Conservation (phyloP, 2,888 invertebrate species). For the Lydus trimaculatus region DNA sequence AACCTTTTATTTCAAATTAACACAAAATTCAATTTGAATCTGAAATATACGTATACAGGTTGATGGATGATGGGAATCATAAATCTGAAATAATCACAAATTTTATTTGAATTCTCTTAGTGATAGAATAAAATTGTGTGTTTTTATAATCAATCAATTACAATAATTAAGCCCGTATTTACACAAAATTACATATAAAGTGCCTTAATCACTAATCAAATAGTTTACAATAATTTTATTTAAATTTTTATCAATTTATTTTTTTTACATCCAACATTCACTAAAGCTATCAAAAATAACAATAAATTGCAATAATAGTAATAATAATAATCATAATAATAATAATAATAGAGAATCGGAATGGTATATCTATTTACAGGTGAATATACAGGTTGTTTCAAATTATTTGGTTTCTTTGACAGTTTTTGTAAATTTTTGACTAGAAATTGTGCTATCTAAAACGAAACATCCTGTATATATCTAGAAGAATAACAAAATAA, state of each 20-base stretch:
- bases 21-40: neutral
- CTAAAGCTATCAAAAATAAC: conserved; percentile 43
- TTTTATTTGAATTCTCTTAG: conserved; percentile 40
- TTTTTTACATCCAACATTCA: conserved; percentile 45
- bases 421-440: neutral
- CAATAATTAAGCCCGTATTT: conserved; percentile 9
- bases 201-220: conserved; percentile 36
- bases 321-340: neutral
- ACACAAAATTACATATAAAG: conserved; percentile 42
- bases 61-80: neutral
- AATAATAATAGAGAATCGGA: neutral
- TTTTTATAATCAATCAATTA: conserved; percentile 41
- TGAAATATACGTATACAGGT: neutral
- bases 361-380: neutral
- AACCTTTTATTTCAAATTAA: neutral
- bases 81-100: conserved; percentile 31
- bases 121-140: conserved; percentile 53
- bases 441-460: neutral
- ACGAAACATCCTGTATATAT: conserved; percentile 6
- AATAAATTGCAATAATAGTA: conserved; percentile 21
- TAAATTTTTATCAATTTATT: conserved; percentile 41
- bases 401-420: neutral
- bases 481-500: no score
- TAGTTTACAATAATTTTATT: conserved; percentile 30
- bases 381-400: neutral